Percentiles rank a stretch among this genome's conserved stretches.
phyloP scores from a whole-genome alignment of 2,113 vertebrate genomes.

The Platysternon megacephalum region DNA sequence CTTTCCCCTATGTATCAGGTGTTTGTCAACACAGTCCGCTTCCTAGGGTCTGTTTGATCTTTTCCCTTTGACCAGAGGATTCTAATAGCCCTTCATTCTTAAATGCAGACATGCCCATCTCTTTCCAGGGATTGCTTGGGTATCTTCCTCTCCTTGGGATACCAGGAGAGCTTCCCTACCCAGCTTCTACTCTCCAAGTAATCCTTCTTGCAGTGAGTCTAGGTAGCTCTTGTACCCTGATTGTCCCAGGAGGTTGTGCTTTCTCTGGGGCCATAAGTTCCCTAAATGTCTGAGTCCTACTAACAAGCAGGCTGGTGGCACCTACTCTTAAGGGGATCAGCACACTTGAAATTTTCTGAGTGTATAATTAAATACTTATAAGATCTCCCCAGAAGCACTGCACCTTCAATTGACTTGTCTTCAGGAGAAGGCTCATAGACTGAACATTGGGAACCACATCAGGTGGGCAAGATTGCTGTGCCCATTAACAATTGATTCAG shows the following conservation, averaged over 20 bases:
- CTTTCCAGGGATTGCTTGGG: rapidly evolving
- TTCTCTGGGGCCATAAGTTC: not conserved
- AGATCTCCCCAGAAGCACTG: not conserved
- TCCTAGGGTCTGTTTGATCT: not conserved
- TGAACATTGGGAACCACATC: not conserved
- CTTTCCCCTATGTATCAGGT: not conserved
- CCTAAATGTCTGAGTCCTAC: not conserved
- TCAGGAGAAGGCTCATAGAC: not conserved
- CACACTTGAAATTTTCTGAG: not conserved
- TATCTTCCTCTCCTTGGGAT: rapidly evolving
- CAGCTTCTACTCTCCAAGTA: not conserved
- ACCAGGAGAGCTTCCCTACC: not conserved
- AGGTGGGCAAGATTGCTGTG: not conserved
- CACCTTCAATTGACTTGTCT: not conserved
- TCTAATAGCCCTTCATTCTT: not conserved
- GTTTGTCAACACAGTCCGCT: not conserved
- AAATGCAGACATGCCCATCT: not conserved
- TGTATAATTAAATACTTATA: not conserved
- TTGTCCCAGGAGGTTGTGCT: not conserved
- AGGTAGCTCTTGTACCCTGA: not conserved
- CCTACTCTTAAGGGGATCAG: not conserved
- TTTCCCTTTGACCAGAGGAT: slow-evolving; percentile 11
- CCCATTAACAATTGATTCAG: not conserved
- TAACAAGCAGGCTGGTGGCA: not conserved
- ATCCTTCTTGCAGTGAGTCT: not conserved